phyloP scores from a whole-genome alignment of 2,113 vertebrate species.

The Bungarus multicinctus region DNA sequence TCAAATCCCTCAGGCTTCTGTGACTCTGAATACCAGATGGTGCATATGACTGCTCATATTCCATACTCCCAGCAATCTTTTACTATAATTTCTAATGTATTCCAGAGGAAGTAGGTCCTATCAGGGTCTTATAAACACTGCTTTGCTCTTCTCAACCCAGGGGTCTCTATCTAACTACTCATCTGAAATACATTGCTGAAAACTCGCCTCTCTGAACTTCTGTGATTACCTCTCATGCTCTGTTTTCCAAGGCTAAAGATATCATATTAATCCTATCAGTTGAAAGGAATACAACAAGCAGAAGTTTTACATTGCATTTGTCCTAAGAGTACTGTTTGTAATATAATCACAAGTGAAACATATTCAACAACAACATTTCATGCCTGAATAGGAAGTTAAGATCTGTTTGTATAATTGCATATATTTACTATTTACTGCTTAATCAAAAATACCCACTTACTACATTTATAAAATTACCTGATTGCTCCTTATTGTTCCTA shows the following conservation, averaged over 20 bases:
- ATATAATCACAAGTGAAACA: neutral
- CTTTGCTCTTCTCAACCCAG: neutral
- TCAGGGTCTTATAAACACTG: neutral
- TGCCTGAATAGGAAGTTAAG: neutral
- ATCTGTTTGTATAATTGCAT: neutral
- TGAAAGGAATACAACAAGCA: neutral
- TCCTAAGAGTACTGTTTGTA: neutral
- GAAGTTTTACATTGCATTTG: neutral
- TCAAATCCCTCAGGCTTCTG: neutral
- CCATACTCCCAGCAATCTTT: neutral
- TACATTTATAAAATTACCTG: neutral
- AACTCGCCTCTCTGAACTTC: neutral
- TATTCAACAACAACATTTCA: neutral
- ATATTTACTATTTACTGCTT: neutral
- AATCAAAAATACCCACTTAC: neutral
- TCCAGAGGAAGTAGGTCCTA: neutral
- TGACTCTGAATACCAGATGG: neutral
- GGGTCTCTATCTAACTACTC: neutral
- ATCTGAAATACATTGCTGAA: neutral
- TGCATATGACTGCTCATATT: neutral
- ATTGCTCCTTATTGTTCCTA: neutral
- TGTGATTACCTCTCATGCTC: neutral
- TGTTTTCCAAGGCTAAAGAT: neutral
- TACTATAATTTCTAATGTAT: neutral
- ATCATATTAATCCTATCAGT: neutral